Percentiles rank a stretch among this genome's conserved stretches.
Evolutionary conservation across 2,888 invertebrate species (phyloP).

Genomic region (Tenodera sinensis): DNA sequence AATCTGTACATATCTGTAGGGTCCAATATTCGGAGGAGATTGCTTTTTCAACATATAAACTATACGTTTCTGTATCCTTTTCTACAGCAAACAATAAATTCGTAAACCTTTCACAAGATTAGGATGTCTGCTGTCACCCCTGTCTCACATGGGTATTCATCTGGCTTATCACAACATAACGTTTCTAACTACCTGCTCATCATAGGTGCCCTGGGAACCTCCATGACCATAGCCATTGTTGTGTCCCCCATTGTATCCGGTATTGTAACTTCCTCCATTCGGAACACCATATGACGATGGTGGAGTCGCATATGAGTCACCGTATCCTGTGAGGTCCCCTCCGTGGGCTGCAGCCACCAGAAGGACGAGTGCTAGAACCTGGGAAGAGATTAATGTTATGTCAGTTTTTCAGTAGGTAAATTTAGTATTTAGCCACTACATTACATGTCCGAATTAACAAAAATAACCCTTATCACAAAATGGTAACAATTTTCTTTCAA

Average conservation of each 20-base stretch:
- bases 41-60: too few relatives aligned
- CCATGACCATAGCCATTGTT: neutral
- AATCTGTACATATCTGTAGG: too few relatives aligned
- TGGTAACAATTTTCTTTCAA: too few relatives aligned
- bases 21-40: too few relatives aligned
- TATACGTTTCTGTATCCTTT: too few relatives aligned
- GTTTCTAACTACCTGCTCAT: neutral
- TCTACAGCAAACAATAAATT: too few relatives aligned
- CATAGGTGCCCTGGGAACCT: neutral
- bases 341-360: neutral
- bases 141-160: neutral
- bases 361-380: neutral
- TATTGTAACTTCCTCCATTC: neutral
- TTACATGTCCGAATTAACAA: too few relatives aligned
- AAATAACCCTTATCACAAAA: too few relatives aligned
- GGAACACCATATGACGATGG: neutral
- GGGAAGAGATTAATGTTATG: neutral
- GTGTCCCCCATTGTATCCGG: neutral
- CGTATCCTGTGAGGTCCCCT: neutral
- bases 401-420: too few relatives aligned
- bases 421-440: too few relatives aligned
- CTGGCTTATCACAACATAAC: neutral
- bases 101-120: neutral
- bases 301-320: neutral
- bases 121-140: neutral